Percentiles rank a stretch among this genome's conserved stretches.
Conservation (phyloP, 2,113 vertebrate genomes). For the Pelodiscus sinensis region DNA sequence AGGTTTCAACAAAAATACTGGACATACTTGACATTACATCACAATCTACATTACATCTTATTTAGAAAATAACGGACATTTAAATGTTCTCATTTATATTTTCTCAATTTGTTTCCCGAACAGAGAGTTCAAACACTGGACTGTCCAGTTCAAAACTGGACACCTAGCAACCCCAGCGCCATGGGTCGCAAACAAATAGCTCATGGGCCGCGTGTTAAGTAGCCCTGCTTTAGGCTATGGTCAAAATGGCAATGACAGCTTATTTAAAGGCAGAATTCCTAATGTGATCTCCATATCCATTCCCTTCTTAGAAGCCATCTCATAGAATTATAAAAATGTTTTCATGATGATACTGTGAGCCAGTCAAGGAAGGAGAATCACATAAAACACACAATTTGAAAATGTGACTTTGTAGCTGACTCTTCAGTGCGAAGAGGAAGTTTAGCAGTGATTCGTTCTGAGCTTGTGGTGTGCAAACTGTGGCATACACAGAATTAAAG, state of each 20-base stretch:
- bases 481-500: not conserved
- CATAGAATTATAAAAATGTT: not conserved
- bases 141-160: too few relatives aligned
- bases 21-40: too few relatives aligned
- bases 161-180: too few relatives aligned
- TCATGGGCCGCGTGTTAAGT: too few relatives aligned
- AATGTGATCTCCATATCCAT: not conserved
- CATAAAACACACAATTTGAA: not conserved
- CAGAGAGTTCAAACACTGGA: too few relatives aligned
- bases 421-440: not conserved
- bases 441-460: not conserved
- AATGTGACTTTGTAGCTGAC: accelerated
- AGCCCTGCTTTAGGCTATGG: not conserved
- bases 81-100: too few relatives aligned
- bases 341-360: not conserved
- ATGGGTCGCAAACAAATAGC: too few relatives aligned
- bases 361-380: not conserved
- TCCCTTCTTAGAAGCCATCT: not conserved
- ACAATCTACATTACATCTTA: too few relatives aligned
- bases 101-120: too few relatives aligned
- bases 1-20: too few relatives aligned
- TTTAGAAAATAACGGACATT: too few relatives aligned
- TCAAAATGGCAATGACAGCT: not conserved
- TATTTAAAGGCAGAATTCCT: constrained; percentile 37
- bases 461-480: not conserved